Evolutionary conservation across 2,888 invertebrate species (phyloP).

Genomic region (Arctia plantaginis): DNA sequence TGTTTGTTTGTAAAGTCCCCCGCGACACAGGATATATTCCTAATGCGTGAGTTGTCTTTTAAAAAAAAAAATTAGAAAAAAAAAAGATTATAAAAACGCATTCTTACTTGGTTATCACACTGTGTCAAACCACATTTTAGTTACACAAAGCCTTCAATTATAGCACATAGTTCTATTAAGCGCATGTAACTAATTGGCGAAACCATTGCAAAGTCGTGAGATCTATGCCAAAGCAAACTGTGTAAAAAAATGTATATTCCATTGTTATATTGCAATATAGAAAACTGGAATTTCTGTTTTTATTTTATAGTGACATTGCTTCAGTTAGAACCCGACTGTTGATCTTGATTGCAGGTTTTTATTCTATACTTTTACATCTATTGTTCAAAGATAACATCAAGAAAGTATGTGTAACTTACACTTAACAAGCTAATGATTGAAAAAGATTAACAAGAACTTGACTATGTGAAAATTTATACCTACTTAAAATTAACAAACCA

Average conservation of each 20-base stretch:
- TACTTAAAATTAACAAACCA: not conserved
- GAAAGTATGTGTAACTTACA: constrained; percentile 4
- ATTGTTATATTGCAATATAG: constrained; percentile 58
- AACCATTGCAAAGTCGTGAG: constrained; percentile 68
- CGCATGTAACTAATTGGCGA: constrained; percentile 56
- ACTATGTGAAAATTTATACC: not conserved
- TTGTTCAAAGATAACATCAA: constrained; percentile 9
- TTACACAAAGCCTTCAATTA: constrained; percentile 21
- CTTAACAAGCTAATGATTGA: not conserved
- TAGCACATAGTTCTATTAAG: constrained; percentile 50
- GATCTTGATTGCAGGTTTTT: constrained; percentile 40
- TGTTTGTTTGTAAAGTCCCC: too few relatives aligned
- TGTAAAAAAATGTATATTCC: constrained; percentile 55
- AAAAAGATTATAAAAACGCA: not conserved
- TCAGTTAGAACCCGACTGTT: constrained; percentile 23
- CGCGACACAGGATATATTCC: too few relatives aligned
- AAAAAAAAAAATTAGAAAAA: too few relatives aligned
- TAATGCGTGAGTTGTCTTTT: too few relatives aligned
- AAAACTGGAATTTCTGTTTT: constrained; percentile 44
- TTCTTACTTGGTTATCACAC: not conserved
- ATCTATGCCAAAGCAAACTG: constrained; percentile 59
- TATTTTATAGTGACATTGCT: constrained; percentile 49
- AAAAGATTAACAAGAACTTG: not conserved
- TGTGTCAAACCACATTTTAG: not conserved
- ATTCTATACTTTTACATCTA: constrained; percentile 36